Base-by-base conservation (phyloP, 2,888 invertebrate genomes). In the Melipona bicolor region DNA sequence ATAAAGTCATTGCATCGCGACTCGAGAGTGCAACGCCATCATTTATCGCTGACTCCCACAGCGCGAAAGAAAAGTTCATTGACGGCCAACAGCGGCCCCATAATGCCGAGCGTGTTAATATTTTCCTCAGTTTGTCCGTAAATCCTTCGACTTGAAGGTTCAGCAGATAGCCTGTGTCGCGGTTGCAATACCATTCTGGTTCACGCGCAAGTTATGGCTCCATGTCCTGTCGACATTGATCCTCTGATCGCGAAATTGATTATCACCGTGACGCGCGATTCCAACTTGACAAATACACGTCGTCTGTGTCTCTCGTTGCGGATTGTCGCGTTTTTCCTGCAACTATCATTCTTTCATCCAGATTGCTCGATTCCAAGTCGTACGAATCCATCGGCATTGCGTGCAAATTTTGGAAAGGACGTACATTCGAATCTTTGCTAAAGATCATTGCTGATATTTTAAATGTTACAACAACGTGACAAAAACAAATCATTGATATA, bases 101-200 rank as follows among this genome's bases (percentile, higher is more conserved):
- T 78, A 65, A 64, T 62, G 13, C 32, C 19, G 36, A 56, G 52
- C 73, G 72, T 69, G 79, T 83, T 81, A 83, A 83, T 73, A 84
- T 77, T 75, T 83, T 61, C 72, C 64, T 32, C 27, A 21, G 64
- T 73, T 76, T 76, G 27, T 67, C 72, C 78, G 43, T 85, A 81
- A 79, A 84, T 85, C 85, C 81, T 61, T 67, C 62, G 72, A 64
- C 67, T 73, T 32, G 59, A 24, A 43, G 70, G 36, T 72, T 54
- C 43, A 24, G 73, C 85, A 84, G 81, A 84, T 85, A 84, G 27
- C 52, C 24, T 65, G n/a, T 62, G 65, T 43, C 27, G 54, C 56
- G 21, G 1, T 27, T 19, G 19, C 24, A 5, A 84, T 71, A 72
- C 64, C 32, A 72, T 65, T 77, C 36, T 36, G n/a, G 50, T 74